Evolutionary conservation across 2,888 invertebrate genomes (phyloP).

Genomic region (Apodemia duryi): DNA sequence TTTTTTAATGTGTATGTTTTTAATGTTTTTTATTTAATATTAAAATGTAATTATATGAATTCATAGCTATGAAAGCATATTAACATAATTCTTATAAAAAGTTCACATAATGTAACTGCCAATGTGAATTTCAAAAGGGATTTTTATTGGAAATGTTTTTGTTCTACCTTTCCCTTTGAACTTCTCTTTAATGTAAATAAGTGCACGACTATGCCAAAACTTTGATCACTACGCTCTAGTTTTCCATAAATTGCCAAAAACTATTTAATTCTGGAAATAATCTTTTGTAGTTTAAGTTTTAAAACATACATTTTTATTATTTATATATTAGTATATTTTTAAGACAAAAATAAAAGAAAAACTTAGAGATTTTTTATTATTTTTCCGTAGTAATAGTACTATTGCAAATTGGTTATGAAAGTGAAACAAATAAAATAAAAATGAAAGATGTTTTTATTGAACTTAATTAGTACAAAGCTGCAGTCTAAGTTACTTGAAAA

Average conservation of each 20-base stretch:
- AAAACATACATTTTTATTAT: constrained; percentile 17
- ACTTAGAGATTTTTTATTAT: constrained; percentile 1
- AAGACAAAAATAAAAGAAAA: constrained; percentile 19
- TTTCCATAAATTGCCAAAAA: constrained; percentile 10
- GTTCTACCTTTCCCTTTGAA: neutral
- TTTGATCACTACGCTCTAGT: neutral
- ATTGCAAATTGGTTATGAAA: no score
- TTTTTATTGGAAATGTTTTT: neutral
- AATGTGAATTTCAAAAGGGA: neutral
- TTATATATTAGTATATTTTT: constrained; percentile 20
- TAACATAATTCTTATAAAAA: no score
- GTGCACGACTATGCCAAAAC: constrained; percentile 2
- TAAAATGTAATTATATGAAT: no score
- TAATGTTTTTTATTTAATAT: no score
- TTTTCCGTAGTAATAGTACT: neutral
- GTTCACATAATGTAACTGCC: neutral
- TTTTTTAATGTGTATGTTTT: no score
- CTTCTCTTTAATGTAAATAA: constrained; percentile 1
- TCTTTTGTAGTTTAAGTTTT: constrained; percentile 15
- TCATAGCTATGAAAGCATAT: no score
- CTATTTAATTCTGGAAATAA: neutral
- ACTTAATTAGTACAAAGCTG: no score
- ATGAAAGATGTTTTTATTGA: no score
- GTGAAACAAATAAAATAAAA: no score
- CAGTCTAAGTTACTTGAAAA: no score